Evolutionary conservation across 2,888 invertebrate species (phyloP).

Genomic region (Trachelus troglodyta): DNA sequence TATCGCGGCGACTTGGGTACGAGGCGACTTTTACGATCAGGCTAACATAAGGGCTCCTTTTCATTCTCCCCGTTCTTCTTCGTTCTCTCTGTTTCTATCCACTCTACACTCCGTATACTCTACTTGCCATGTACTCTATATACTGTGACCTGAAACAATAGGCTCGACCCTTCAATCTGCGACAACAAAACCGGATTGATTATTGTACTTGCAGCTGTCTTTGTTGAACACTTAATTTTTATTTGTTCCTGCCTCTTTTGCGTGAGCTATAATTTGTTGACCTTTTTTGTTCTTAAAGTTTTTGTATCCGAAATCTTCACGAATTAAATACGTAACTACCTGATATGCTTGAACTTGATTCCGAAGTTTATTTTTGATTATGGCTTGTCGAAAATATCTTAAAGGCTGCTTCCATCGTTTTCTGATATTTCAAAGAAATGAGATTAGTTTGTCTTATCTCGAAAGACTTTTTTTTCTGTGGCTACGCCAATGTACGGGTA

Average conservation of each 20-base stretch:
- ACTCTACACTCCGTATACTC: background rate
- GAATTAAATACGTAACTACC: background rate
- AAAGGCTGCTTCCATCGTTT: background rate
- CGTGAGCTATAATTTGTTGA: background rate
- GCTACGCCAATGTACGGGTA: background rate
- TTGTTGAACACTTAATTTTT: background rate
- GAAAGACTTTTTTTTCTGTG: background rate
- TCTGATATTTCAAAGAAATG: background rate
- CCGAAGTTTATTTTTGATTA: background rate
- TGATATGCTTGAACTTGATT: background rate
- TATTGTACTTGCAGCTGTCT: background rate
- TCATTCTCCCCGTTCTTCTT: background rate
- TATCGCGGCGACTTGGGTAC: constrained; percentile 20
- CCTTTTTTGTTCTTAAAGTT: background rate
- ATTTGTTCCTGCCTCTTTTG: background rate
- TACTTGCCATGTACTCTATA: background rate
- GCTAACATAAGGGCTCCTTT: background rate
- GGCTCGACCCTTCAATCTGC: background rate
- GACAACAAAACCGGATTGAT: background rate
- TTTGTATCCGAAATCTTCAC: background rate
- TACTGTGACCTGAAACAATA: background rate
- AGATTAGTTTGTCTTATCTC: background rate
- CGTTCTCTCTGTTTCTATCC: background rate
- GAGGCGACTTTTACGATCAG: background rate
- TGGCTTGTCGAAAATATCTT: background rate